Conservation (phyloP, 2,113 vertebrate species). For the Phyllopteryx taeniolatus region DNA sequence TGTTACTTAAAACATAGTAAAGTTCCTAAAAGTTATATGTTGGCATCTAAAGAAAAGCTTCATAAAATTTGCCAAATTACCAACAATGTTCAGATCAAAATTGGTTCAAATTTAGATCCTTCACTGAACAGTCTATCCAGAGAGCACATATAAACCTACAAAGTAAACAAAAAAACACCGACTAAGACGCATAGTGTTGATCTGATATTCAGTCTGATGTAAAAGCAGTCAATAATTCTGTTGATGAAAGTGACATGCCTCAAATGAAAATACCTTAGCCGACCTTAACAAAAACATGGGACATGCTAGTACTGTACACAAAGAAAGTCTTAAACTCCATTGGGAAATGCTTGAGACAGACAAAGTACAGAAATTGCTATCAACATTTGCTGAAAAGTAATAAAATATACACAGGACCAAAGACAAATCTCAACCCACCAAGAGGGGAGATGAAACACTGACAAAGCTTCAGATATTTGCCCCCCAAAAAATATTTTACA, state of each 20-base stretch:
- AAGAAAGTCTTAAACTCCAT: neutral
- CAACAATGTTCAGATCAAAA: too few species aligned
- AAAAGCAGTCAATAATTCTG: conserved; percentile 1
- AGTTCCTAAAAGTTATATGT: too few species aligned
- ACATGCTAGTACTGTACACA: neutral
- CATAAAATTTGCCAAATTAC: too few species aligned
- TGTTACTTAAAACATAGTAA: too few species aligned
- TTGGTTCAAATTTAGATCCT: too few species aligned
- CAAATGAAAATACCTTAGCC: conserved; percentile 8
- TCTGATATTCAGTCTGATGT: neutral
- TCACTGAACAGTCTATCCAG: too few species aligned
- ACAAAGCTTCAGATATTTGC: conserved; percentile 22
- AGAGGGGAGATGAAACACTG: conserved; percentile 12
- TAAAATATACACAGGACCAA: neutral
- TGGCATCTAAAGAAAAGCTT: too few species aligned
- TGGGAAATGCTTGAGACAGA: neutral
- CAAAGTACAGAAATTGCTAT: conserved; percentile 18
- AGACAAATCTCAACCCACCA: conserved; percentile 14
- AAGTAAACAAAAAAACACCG: neutral
- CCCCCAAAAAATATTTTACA: neutral
- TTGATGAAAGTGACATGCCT: conserved; percentile 8
- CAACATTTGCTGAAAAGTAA: conserved; percentile 12
- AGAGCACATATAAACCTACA: neutral
- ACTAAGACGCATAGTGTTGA: neutral
- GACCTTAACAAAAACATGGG: neutral